A percentile compares a stretch with the other conserved stretches of the same genome.
Evolutionary conservation across 2,113 vertebrate species (phyloP).

Genomic region (Trematocara zebra): DNA sequence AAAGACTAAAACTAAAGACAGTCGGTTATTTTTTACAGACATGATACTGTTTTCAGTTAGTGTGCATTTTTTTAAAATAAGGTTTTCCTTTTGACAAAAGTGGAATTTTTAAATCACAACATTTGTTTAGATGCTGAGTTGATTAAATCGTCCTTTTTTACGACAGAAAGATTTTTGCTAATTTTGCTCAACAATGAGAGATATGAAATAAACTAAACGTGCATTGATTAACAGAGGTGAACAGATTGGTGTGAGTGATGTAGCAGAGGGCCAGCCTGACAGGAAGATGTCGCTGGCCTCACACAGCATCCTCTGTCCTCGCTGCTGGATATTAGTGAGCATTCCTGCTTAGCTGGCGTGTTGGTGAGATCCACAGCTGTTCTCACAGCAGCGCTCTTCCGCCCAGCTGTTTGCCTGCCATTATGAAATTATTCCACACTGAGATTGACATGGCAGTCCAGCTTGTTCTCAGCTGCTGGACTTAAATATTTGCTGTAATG

Average conservation of each 20-base stretch:
- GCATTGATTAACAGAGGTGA: neutral
- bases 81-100: neutral
- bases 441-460: conserved; percentile 54
- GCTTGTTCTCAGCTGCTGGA: conserved; percentile 54
- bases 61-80: neutral
- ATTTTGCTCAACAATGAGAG: neutral
- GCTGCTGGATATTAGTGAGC: conserved; percentile 32
- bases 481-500: conserved; percentile 65
- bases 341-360: conserved; percentile 27
- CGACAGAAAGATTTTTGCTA: neutral
- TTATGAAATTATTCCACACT: conserved; percentile 72
- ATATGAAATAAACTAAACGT: neutral
- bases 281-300: conserved; percentile 19
- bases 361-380: conserved; percentile 55
- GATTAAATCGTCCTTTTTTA: neutral
- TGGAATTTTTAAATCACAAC: neutral
- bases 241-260: neutral
- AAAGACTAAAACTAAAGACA: neutral
- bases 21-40: neutral
- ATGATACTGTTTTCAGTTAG: neutral
- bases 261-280: neutral
- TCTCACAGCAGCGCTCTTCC: conserved; percentile 30
- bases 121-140: neutral
- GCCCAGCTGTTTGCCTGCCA: conserved; percentile 70
- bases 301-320: conserved; percentile 14